Conservation (phyloP, 2,888 invertebrate genomes). For the Ennomos quercinarius region DNA sequence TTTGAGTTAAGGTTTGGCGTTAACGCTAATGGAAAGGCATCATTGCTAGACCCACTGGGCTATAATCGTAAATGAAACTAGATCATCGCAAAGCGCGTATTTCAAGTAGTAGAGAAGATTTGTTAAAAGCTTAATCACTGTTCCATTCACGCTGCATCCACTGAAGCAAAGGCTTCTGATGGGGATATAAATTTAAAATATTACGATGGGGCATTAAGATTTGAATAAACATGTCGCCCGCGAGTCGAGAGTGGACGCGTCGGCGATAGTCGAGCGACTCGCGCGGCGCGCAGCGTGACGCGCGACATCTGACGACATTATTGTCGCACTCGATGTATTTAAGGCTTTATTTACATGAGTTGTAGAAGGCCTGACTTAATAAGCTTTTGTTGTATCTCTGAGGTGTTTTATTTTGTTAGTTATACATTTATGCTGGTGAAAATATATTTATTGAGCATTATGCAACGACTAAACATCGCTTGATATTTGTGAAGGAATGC, state of each 20-base stretch:
- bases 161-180: conserved; percentile 25
- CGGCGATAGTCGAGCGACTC: conserved; percentile 2
- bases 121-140: conserved; percentile 6
- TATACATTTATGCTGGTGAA: too few relatives aligned
- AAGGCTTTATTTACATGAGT: conserved; percentile 56
- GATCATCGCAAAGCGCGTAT: too few relatives aligned
- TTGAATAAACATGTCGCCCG: conserved; percentile 78
- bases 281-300: conserved; percentile 55
- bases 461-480: too few relatives aligned
- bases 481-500: not conserved
- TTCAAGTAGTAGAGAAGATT: not conserved
- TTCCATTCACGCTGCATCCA: not conserved
- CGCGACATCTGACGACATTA: conserved; percentile 53
- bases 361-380: conserved; percentile 13
- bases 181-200: conserved; percentile 71
- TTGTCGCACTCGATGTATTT: conserved; percentile 46
- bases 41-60: too few relatives aligned
- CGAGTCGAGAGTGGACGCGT: conserved; percentile 13
- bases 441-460: too few relatives aligned
- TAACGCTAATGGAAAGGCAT: too few relatives aligned
- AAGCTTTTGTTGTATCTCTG: conserved; percentile 8
- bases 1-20: too few relatives aligned
- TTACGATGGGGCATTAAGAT: conserved; percentile 72
- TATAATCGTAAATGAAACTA: too few relatives aligned
- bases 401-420: not conserved